Conservation (phyloP, 2,888 invertebrate species). For the Trachelus stipa region DNA sequence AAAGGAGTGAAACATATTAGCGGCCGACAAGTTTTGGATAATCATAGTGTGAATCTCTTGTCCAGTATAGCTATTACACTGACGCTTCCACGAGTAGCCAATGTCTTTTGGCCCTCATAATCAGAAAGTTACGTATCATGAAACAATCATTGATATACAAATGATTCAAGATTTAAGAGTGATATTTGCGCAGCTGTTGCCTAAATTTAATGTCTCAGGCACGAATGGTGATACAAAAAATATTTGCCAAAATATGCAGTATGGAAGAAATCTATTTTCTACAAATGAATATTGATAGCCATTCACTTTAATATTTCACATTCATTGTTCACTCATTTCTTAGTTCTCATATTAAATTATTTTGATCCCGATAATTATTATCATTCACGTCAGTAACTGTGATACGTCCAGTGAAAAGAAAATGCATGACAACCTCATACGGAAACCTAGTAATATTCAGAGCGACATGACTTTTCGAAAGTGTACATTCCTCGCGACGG, state of each 20-base stretch:
- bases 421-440: neutral
- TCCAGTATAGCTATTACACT: conserved; percentile 82
- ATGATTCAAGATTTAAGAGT: neutral
- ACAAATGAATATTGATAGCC: neutral
- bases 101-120: conserved; percentile 69
- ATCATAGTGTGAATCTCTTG: conserved; percentile 89
- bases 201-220: neutral
- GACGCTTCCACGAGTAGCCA: conserved; percentile 75
- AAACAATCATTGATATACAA: neutral
- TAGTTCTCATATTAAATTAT: neutral
- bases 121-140: neutral
- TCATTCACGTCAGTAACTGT: no score
- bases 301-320: neutral
- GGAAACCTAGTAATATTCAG: neutral
- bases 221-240: neutral
- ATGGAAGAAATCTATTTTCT: neutral
- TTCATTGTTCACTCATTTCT: neutral
- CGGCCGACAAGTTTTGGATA: conserved; percentile 82
- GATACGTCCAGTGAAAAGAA: no score
- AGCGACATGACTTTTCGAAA: neutral
- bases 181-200: neutral
- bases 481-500: neutral
- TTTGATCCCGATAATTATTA: no score
- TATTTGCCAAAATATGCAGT: neutral
- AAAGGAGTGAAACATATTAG: conserved; percentile 79